Evolutionary conservation across 1,140 invertebrate species (phyloP), one percentile per base, ranked within the genome.

Genomic region (Lethocerus indicus): DNA sequence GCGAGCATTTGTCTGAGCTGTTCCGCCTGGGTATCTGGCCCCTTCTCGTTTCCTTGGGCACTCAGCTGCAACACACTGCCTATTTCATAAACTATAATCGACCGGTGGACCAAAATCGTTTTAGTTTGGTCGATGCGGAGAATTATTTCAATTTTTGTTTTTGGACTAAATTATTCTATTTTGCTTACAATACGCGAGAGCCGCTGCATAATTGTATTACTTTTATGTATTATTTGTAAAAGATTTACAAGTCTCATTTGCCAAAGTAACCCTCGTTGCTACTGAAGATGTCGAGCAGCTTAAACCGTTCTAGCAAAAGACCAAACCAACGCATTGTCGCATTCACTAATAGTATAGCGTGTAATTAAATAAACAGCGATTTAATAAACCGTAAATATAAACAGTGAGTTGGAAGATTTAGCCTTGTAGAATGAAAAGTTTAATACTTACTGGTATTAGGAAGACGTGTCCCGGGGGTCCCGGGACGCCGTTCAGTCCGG

Each of bases 391-490:
- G 41, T 21, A 39, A 21, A 48, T 37, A 7, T 26, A 7, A 23
- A 45, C 7, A 6, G 7, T 20, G 6, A 20, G 14, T 7, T 20
- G 12, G 7, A 12, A 26, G 21, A 45, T 25, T 26, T 3, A n/a
- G n/a, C 27, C 28, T 23, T 40, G 9, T 25, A 25, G 25, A 29
- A 26, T 23, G 12, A 12, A 39, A 23, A 24, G 21, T 23, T 27
- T 23, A 13, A 47, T 52, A 70, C 72, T 73, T 72, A 87, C 81
- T 23, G 87, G 86, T 52, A 91, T 81, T 61, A 91, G 75, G 64
- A 90, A 89, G 5, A 90, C 81, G 58, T 91, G 82, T 39, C 85
- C 84, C 26, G 84, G 83, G 13, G 83, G 73, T 40, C 85, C 85
- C 23, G 74, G 70, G 43, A 76, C 65, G 23, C 84, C 83, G 54